phyloP scores from a whole-genome alignment of 2,888 invertebrate species.

The Cryptus armator region DNA sequence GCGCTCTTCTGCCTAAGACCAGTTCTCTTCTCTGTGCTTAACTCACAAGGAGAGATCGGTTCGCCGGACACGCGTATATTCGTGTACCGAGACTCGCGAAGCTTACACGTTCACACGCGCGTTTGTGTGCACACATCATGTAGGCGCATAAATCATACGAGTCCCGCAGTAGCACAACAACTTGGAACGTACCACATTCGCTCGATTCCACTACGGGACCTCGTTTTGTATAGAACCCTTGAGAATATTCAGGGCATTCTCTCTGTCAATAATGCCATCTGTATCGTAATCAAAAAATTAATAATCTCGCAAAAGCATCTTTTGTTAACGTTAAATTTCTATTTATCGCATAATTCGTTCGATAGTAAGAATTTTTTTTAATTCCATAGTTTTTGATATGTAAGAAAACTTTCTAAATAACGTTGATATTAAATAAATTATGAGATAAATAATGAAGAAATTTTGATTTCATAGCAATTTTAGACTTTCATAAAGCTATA shows the following conservation, averaged over 20 bases:
- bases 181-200: constrained; percentile 73
- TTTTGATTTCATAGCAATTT: no score
- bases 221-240: constrained; percentile 59
- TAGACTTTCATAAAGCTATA: no score
- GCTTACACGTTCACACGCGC: constrained; percentile 27
- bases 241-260: constrained; percentile 22
- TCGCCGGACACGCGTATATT: constrained; percentile 38
- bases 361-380: no score
- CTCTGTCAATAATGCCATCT: not conserved
- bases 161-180: constrained; percentile 73
- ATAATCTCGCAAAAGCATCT: no score
- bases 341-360: no score
- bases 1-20: constrained; percentile 52
- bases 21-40: constrained; percentile 55
- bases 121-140: constrained; percentile 58
- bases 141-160: constrained; percentile 75
- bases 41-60: constrained; percentile 67
- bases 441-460: no score
- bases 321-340: no score
- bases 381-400: no score
- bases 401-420: no score
- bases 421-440: no score
- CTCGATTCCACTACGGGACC: constrained; percentile 69
- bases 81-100: constrained; percentile 48
- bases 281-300: no score